Evolutionary conservation across 2,888 invertebrate genomes (phyloP).

Genomic region (Microctonus hyperodae): DNA sequence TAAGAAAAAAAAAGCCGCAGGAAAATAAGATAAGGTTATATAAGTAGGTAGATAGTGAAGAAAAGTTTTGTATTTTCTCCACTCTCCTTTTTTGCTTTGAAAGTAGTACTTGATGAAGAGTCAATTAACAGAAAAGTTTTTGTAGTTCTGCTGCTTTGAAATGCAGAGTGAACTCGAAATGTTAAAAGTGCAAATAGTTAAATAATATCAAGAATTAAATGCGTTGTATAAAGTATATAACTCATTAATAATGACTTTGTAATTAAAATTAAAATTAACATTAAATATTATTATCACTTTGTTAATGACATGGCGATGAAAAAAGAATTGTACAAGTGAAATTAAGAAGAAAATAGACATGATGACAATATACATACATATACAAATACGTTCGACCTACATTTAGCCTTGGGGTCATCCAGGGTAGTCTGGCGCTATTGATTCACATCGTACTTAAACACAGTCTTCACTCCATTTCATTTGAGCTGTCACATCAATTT

Average conservation of each 20-base stretch:
- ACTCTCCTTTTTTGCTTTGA: constrained; percentile 11
- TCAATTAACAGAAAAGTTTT: constrained; percentile 39
- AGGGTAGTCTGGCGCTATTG: constrained; percentile 53
- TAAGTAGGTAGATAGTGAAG: neutral
- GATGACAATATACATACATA: neutral
- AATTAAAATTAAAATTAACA: neutral
- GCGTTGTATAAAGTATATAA: neutral
- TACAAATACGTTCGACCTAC: constrained; percentile 46
- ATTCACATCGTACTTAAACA: constrained; percentile 58
- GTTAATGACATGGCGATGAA: neutral
- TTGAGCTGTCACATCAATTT: constrained; percentile 43
- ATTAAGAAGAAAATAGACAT: neutral
- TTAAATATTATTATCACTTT: neutral
- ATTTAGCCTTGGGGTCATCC: constrained; percentile 50
- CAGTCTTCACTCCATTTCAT: constrained; percentile 59
- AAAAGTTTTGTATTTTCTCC: constrained; percentile 4
- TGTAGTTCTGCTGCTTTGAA: neutral
- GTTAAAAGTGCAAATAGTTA: neutral
- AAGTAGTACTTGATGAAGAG: constrained; percentile 36
- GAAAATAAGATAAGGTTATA: neutral
- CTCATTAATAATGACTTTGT: neutral
- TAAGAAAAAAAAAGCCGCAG: constrained; percentile 22
- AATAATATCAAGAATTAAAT: neutral
- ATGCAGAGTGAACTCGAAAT: neutral
- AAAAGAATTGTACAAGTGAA: neutral